These are phyloP conservation scores for Maniola hyperantus DNA, from an alignment of 2,888 invertebrate genomes.

Conservation along the genomic window DNA sequence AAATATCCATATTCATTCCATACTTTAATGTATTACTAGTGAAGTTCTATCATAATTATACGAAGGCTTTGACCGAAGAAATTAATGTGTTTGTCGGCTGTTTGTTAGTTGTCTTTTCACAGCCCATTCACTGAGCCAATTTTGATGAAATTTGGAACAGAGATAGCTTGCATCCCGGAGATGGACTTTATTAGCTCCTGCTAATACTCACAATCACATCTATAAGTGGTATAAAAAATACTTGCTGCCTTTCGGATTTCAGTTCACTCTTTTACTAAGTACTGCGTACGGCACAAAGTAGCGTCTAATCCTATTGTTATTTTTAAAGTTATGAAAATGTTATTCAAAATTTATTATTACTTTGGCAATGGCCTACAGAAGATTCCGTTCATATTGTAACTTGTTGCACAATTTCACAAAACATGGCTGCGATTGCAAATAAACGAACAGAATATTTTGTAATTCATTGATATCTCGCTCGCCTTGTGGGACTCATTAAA, in stretches of 20 bases:
- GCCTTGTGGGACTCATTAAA: slow-evolving; percentile 31
- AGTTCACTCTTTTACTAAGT: neutral
- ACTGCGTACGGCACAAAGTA: neutral
- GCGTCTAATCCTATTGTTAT: neutral
- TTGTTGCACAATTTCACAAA: slow-evolving; percentile 43
- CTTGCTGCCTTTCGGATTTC: slow-evolving; percentile 1
- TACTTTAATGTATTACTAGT: too few species aligned
- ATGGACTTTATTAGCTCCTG: too few species aligned
- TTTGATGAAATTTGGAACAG: too few species aligned
- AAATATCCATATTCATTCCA: too few species aligned
- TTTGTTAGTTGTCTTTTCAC: too few species aligned
- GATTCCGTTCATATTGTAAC: slow-evolving; percentile 43
- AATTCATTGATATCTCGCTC: slow-evolving; percentile 39
- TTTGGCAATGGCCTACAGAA: slow-evolving; percentile 43
- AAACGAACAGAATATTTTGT: slow-evolving; percentile 39
- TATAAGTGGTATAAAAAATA: neutral
- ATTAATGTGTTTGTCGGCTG: too few species aligned
- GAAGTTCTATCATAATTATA: too few species aligned
- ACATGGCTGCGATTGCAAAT: slow-evolving; percentile 40
- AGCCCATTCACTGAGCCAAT: too few species aligned
- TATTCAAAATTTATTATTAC: slow-evolving; percentile 33
- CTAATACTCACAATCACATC: too few species aligned
- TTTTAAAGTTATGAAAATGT: slow-evolving; percentile 1
- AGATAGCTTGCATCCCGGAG: too few species aligned
- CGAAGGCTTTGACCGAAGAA: too few species aligned